phyloP scores from a whole-genome alignment of 2,797 vertebrate species.

The Clamator glandarius region DNA sequence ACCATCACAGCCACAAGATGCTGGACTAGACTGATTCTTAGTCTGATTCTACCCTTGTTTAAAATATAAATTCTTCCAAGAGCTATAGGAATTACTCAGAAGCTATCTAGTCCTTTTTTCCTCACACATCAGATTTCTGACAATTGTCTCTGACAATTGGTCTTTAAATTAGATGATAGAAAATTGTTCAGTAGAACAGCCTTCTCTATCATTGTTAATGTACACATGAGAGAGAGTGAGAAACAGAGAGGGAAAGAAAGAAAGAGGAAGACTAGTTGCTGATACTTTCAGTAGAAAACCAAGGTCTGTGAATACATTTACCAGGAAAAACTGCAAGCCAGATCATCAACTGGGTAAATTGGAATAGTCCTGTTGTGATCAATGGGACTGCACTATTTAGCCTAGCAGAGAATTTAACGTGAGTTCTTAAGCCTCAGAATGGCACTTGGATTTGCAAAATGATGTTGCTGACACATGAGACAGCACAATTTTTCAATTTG shows the following conservation, averaged over 20 bases:
- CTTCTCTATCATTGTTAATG: background rate
- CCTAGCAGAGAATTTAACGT: background rate
- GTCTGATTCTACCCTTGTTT: background rate
- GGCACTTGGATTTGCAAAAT: background rate
- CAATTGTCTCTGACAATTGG: background rate
- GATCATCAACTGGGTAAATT: background rate
- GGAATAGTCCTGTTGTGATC: background rate
- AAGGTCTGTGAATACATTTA: background rate
- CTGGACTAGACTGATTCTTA: background rate
- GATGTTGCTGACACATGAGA: background rate
- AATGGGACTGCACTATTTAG: background rate
- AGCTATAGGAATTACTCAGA: background rate
- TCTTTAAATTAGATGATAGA: background rate
- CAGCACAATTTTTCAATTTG: background rate
- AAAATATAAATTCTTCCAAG: background rate
- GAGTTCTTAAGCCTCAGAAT: background rate
- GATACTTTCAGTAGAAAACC: background rate
- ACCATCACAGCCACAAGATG: background rate
- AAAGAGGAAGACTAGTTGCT: background rate
- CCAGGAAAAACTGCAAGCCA: background rate
- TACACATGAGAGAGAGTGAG: background rate
- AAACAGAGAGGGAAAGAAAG: background rate
- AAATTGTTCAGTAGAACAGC: background rate
- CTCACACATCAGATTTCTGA: background rate
- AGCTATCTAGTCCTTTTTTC: background rate